Base-by-base conservation (phyloP, 2,797 vertebrate genomes). In the Acipenser transmontanus region DNA sequence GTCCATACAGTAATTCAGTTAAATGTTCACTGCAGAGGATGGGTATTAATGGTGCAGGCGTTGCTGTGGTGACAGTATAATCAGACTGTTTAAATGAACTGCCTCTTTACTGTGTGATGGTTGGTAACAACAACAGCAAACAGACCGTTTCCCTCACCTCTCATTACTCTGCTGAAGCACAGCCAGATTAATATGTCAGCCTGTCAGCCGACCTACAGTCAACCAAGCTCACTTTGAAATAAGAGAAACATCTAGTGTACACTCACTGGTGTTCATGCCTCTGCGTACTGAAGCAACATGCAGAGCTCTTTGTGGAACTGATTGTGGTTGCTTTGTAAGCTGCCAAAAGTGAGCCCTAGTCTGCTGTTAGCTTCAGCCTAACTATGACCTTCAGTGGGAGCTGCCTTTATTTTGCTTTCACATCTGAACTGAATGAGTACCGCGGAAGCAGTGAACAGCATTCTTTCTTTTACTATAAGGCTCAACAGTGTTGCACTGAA, bases 41-140 rank as follows among this genome's bases (percentile, higher is more conserved):
- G 10, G 57, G 7, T 65, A 60, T 65, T 69, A 59, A 14, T 63
- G 52, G 60, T 47, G 60, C n/a, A 49, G 11, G 59, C 17, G 50
- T 66, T 66, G 47, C 60, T 48, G 20, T 70, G 64, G 68, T 47
- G 64, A 66, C 50, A 14, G 68, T 49, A 66, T 65, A 51, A 66
- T 64, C 66, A 62, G 50, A 50, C 51, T 52, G 12, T 51, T 59
- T 11, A 56, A 63, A 17, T 50, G 49, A 34, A 59, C 62, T 34
- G 34, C 34, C 34, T 34, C 34, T 34, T 34, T 34, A 34, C 34
- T 4, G 17, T 34, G 34, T 34, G 34, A 34, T 60, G 68, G 59
- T 10, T 61, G 56, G 47, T 57, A 62, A 61, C 49, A 62, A 63
- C 50, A 61, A 61, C 49, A 67, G 17, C 57, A 67, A 59, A 57